Conservation (phyloP, 2,113 vertebrate species). For the Caretta caretta region DNA sequence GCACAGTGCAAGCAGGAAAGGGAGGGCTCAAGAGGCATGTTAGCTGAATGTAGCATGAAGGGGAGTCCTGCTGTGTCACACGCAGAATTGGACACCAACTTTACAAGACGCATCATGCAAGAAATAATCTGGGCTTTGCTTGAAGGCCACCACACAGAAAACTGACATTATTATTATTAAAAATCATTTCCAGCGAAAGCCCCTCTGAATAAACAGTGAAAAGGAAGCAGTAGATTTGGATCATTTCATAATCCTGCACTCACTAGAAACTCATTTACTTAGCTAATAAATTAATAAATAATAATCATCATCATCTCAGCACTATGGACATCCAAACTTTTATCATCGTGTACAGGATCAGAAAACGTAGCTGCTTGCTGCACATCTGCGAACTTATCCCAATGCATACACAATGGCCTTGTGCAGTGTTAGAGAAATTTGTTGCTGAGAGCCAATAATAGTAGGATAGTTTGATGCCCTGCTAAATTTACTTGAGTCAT, state of each 20-base stretch:
- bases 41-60: not conserved
- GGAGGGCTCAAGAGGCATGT: not conserved
- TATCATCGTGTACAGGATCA: not conserved
- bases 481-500: not conserved
- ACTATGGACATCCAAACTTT: not conserved
- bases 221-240: not conserved
- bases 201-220: accelerated
- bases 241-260: not conserved
- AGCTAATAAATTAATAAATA: not conserved
- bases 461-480: not conserved
- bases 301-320: not conserved
- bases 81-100: not conserved
- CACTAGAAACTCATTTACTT: accelerated
- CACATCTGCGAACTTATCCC: not conserved
- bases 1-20: not conserved
- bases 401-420: not conserved
- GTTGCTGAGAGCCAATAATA: not conserved
- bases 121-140: not conserved
- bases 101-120: not conserved
- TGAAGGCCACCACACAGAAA: accelerated
- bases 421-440: not conserved
- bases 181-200: not conserved
- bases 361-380: not conserved
- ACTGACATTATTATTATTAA: not conserved
- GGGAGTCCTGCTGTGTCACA: accelerated